Evolutionary conservation across 2,113 vertebrate genomes (phyloP).

Genomic region (Paramormyrops kingsleyae): DNA sequence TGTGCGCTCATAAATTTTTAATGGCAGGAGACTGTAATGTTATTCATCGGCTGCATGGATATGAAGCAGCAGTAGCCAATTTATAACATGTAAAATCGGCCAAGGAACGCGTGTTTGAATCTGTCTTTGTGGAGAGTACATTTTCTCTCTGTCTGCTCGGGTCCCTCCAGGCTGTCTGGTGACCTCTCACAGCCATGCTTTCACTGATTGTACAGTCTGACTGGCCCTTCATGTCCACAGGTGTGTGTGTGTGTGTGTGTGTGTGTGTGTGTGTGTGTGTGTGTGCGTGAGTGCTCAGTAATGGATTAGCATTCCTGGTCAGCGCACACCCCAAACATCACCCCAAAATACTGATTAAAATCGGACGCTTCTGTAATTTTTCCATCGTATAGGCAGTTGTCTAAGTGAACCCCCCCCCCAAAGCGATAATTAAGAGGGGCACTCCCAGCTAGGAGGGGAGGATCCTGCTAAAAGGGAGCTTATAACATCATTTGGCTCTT

Average conservation of each 20-base stretch:
- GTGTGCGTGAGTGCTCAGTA: neutral
- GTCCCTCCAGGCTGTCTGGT: neutral
- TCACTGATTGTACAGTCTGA: conserved; percentile 21
- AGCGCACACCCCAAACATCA: neutral
- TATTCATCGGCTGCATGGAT: conserved; percentile 58
- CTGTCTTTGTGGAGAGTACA: conserved; percentile 22
- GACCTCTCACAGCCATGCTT: neutral
- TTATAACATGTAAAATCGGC: conserved; percentile 48
- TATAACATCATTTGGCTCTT: neutral
- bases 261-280: neutral
- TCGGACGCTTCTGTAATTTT: neutral
- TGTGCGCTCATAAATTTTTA: conserved; percentile 38
- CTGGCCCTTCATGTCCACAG: neutral
- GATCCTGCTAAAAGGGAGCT: neutral
- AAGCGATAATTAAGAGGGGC: neutral
- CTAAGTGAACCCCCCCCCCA: neutral
- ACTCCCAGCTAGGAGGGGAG: neutral
- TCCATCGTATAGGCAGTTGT: neutral
- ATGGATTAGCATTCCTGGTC: neutral
- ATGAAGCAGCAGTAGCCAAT: conserved; percentile 50
- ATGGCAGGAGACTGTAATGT: conserved; percentile 62
- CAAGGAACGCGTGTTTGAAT: conserved; percentile 28
- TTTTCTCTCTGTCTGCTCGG: neutral
- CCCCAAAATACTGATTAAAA: neutral
- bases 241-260: neutral